Percentiles rank a stretch among this genome's conserved stretches.
Conservation (phyloP, 2,797 vertebrate genomes). For the Dryobates pubescens region DNA sequence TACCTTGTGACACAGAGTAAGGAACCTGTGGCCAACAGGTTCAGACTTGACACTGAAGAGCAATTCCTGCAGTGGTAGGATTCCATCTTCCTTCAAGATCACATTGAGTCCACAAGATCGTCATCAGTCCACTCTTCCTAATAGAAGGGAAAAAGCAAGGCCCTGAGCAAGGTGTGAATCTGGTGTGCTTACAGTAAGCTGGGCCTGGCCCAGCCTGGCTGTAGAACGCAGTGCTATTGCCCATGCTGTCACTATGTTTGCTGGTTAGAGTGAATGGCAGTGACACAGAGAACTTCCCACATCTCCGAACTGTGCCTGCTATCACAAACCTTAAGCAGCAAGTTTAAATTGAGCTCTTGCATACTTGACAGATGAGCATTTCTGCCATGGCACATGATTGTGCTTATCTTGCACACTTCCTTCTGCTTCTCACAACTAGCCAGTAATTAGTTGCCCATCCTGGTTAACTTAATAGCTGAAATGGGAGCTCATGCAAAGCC, state of each 20-base stretch:
- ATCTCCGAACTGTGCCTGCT: background rate
- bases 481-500: too few species aligned
- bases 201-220: accelerated
- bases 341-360: background rate
- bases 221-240: accelerated
- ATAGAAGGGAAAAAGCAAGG: background rate
- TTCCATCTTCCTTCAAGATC: background rate
- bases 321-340: background rate
- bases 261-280: background rate
- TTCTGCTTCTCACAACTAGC: background rate
- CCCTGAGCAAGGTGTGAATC: accelerated
- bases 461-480: background rate
- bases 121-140: slow-evolving; percentile 92
- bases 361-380: too few species aligned
- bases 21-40: background rate
- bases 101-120: slow-evolving; percentile 79
- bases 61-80: background rate
- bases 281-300: too few species aligned
- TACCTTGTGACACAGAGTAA: background rate
- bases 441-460: background rate
- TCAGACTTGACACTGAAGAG: accelerated
- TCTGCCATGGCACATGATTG: background rate
- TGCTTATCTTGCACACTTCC: too few species aligned
- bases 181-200: accelerated
- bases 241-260: too few species aligned